Conservation (phyloP, 2,797 vertebrate genomes). For the Notoglanidium macrostoma region DNA sequence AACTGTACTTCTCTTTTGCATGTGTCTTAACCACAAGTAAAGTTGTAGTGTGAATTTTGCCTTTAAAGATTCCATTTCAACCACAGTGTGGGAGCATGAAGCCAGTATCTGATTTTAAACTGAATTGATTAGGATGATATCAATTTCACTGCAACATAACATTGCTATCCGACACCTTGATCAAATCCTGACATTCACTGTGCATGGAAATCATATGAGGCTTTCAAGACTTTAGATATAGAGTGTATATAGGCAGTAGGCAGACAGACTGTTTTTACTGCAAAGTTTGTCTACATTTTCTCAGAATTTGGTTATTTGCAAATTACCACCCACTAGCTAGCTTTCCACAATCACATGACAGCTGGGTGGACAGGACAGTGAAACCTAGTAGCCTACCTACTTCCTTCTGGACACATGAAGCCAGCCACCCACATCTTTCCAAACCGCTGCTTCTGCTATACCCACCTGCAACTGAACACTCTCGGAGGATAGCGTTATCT, state of each 20-base stretch:
- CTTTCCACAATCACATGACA: background rate
- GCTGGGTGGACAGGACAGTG: background rate
- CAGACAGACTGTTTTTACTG: background rate
- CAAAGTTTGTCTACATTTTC: background rate
- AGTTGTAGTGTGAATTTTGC: background rate
- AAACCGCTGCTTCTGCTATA: background rate
- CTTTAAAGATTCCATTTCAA: background rate
- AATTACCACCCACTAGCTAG: background rate
- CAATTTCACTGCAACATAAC: background rate
- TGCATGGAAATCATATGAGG: background rate
- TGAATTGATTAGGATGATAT: background rate
- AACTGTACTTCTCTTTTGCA: background rate
- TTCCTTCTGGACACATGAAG: constrained; percentile 1
- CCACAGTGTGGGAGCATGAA: background rate
- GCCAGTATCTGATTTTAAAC: background rate
- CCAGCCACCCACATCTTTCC: background rate
- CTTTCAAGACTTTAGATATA: background rate
- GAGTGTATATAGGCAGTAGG: no score
- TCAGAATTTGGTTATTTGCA: background rate
- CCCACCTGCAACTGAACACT: background rate
- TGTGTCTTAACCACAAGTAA: background rate
- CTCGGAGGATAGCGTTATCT: background rate
- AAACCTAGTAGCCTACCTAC: background rate
- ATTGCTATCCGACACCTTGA: background rate
- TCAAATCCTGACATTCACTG: background rate